Base-by-base conservation (phyloP, 2,797 vertebrate species). In the Gymnoscopelus microlampas region DNA sequence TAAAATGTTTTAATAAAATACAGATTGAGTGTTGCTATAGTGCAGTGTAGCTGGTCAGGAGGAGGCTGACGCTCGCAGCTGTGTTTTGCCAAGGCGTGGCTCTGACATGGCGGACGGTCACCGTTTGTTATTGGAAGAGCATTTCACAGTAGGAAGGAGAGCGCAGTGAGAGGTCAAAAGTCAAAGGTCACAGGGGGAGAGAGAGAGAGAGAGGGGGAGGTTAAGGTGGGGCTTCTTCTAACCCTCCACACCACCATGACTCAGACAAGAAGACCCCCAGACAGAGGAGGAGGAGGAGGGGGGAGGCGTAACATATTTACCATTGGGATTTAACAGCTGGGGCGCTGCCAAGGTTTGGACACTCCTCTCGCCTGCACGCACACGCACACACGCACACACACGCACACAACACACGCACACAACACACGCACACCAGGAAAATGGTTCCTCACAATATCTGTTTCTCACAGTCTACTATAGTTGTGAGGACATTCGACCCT, bases 331-430 rank as follows among this genome's bases (percentile, higher is more conserved):
- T 19, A 99, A 96, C 94, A 96, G 96, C 95, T 97, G 96, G 92
- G 94, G 94, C 93, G 95, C 92, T 94, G 94, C 91, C 94, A 91
- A 95, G 94, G 96, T 94, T 93, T 95, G 96, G 95, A 96, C 91
- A 95, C 96, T 97, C 95, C 96, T 97, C 94, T 98, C 97, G 93
- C 97, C 97, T 99, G 96, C 95, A 95, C 93, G 91, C 91, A 94
- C 86, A 84, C 91, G 87, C 88, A 94, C 82, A 93, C 78, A 84
- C 80, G 91, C 81, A 89, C 58, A 61, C 47, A 50, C 57, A 67
- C 48, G 55, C 63, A 66, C 35, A 58, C 87, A 85, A 50, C 19
- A 51, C 44, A 51, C 7, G 48, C 15, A 23, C 59, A 48, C n/a
- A 15, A 32, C 26, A 32, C 49, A 72, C 73, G 78, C 73, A 82